A percentile compares a stretch with the other conserved stretches of the same genome.
Conservation (phyloP, 2,113 vertebrate genomes). For the Pardalotus punctatus region DNA sequence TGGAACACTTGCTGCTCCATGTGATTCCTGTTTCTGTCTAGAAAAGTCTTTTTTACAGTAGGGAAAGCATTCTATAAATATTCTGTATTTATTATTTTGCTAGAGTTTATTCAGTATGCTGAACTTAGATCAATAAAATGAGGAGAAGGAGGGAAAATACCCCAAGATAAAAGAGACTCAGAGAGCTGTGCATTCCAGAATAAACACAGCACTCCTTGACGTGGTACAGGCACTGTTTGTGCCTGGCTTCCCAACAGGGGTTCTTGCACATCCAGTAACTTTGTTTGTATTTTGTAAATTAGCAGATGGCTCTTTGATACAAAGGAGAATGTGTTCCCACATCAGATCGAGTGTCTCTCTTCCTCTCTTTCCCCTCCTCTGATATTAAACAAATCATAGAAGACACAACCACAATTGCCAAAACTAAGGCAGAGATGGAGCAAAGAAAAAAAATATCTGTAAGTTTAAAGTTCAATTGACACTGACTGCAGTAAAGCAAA, state of each 20-base stretch:
- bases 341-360: not conserved
- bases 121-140: slow-evolving; percentile 6
- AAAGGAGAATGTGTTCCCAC: slow-evolving; percentile 29
- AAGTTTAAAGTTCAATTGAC: not conserved
- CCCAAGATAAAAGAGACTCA: slow-evolving; percentile 19
- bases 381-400: slow-evolving; percentile 11
- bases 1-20: not conserved
- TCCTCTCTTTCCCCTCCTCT: not conserved
- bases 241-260: slow-evolving; percentile 51
- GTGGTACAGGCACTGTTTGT: slow-evolving; percentile 37
- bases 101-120: not conserved
- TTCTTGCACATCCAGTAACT: slow-evolving; percentile 54
- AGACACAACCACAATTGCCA: not conserved
- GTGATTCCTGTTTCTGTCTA: not conserved
- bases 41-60: not conserved
- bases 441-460: not conserved
- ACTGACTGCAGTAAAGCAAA: not conserved
- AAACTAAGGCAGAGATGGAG: not conserved
- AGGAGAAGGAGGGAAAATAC: slow-evolving; percentile 18
- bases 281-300: slow-evolving; percentile 70
- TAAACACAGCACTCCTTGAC: slow-evolving; percentile 26
- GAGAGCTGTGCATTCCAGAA: slow-evolving; percentile 18
- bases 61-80: slow-evolving; percentile 1
- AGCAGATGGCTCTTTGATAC: slow-evolving; percentile 70
- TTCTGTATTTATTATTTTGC: slow-evolving; percentile 11